phyloP scores from a whole-genome alignment of 2,888 invertebrate species.

The Allophyes oxyacanthae region DNA sequence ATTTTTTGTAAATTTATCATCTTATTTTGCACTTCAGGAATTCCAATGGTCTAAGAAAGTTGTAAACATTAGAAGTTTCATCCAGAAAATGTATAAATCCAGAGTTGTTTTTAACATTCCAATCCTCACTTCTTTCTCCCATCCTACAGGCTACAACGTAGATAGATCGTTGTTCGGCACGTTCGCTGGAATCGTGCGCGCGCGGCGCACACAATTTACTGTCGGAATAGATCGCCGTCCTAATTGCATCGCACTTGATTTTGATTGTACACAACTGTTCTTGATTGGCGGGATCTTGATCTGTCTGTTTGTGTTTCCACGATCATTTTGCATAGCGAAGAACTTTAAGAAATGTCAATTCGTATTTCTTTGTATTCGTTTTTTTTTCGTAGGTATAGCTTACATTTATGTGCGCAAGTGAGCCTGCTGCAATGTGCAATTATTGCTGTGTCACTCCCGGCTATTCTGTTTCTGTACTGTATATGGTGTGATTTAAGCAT shows the following conservation, averaged over 20 bases:
- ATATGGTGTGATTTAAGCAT: no score
- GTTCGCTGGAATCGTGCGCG: constrained; percentile 57
- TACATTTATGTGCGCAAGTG: no score
- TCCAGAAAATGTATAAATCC: constrained; percentile 1
- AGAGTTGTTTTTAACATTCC: constrained; percentile 6
- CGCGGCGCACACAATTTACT: constrained; percentile 48
- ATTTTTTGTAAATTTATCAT: no score
- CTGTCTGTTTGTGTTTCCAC: constrained; percentile 39
- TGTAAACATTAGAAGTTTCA: no score
- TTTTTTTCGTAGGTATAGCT: no score
- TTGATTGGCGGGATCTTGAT: constrained; percentile 46
- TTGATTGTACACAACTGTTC: constrained; percentile 45
- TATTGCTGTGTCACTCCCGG: no score
- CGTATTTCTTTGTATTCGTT: constrained; percentile 7
- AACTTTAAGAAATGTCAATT: constrained; percentile 1
- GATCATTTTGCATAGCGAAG: constrained; percentile 22
- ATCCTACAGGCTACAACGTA: constrained; percentile 4
- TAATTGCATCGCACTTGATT: constrained; percentile 54
- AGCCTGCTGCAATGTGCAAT: no score
- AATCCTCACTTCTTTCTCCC: constrained; percentile 33
- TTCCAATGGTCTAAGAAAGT: no score
- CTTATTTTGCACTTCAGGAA: no score
- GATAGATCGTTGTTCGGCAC: constrained; percentile 47
- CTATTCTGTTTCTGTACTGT: no score
- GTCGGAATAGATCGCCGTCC: constrained; percentile 46